Percentiles rank a stretch among this genome's conserved stretches.
These are phyloP conservation scores for Macaria liturata DNA, from an alignment of 2,888 invertebrate species.

Conservation along the genomic window DNA sequence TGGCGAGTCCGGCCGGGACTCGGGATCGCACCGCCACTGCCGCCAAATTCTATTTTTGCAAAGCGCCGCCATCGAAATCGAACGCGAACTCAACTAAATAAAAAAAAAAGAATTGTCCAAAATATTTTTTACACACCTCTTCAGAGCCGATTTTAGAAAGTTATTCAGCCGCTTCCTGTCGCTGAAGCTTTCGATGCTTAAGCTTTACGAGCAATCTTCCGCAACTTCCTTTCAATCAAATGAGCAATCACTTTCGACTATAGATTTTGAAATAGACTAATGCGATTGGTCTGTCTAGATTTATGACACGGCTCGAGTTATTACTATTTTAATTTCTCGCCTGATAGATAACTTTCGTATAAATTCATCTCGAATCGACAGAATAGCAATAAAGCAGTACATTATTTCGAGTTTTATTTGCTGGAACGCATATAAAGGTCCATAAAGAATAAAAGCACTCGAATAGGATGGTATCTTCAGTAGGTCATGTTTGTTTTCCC, in stretches of 20 bases:
- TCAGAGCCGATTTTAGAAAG: conserved; percentile 38
- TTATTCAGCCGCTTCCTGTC: conserved; percentile 35
- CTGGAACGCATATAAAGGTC: conserved; percentile 38
- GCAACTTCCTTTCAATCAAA: conserved; percentile 16
- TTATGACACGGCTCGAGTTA: conserved; percentile 11
- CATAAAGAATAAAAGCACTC: conserved; percentile 44
- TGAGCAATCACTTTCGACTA: neutral
- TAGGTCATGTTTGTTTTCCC: conserved; percentile 32
- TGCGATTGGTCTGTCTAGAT: conserved; percentile 5
- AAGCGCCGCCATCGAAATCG: conserved; percentile 74
- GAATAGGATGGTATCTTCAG: conserved; percentile 35
- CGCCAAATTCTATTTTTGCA: conserved; percentile 83
- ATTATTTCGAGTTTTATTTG: conserved; percentile 62
- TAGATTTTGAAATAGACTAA: neutral
- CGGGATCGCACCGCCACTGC: conserved; percentile 71
- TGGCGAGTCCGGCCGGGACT: conserved; percentile 67
- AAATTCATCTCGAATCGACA: conserved; percentile 50
- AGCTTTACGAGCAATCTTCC: conserved; percentile 13
- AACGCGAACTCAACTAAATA: conserved; percentile 70
- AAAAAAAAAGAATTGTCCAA: conserved; percentile 60
- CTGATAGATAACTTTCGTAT: conserved; percentile 66
- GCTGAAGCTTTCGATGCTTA: conserved; percentile 18
- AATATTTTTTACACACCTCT: conserved; percentile 51
- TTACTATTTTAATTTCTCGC: conserved; percentile 44
- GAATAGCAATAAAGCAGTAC: conserved; percentile 55